Evolutionary conservation across 2,797 vertebrate species (phyloP).

Genomic region (Sebastes ruberrimus): DNA sequence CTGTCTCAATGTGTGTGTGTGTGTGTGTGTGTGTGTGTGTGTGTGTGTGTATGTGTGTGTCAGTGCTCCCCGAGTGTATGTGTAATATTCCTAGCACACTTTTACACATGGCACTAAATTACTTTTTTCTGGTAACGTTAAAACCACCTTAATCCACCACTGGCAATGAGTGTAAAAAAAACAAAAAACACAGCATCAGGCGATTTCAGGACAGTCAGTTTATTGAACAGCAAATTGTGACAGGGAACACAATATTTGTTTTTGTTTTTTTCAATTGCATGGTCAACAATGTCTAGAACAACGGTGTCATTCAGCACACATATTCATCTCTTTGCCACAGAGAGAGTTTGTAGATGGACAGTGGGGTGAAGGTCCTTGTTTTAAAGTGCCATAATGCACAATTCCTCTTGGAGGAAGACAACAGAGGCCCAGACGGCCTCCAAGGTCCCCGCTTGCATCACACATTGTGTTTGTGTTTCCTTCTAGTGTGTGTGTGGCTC

Average conservation of each 20-base stretch:
- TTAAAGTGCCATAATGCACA: slow-evolving; percentile 81
- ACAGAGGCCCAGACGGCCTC: slow-evolving; percentile 62
- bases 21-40: too few species aligned
- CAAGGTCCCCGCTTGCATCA: slow-evolving; percentile 59
- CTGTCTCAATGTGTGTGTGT: too few species aligned
- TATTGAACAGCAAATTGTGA: slow-evolving; percentile 85
- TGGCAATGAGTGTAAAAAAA: not conserved
- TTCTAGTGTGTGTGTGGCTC: slow-evolving; percentile 50
- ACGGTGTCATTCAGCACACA: slow-evolving; percentile 64
- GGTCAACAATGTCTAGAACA: slow-evolving; percentile 72
- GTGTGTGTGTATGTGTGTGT: too few species aligned
- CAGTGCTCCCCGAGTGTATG: too few species aligned
- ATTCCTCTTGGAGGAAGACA: slow-evolving; percentile 81
- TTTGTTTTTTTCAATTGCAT: slow-evolving; percentile 58
- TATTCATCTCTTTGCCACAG: slow-evolving; percentile 51
- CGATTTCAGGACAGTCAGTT: slow-evolving; percentile 75
- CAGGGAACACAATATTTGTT: slow-evolving; percentile 72
- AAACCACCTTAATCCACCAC: too few species aligned
- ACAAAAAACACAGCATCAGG: slow-evolving; percentile 5
- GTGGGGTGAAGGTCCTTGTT: slow-evolving; percentile 37
- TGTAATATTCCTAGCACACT: too few species aligned
- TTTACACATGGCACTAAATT: too few species aligned
- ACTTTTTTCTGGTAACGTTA: too few species aligned
- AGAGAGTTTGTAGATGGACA: slow-evolving; percentile 50
- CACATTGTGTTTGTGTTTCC: slow-evolving; percentile 16